Base-by-base conservation (phyloP, 2,797 vertebrate species). In the Eulemur mongoz region DNA sequence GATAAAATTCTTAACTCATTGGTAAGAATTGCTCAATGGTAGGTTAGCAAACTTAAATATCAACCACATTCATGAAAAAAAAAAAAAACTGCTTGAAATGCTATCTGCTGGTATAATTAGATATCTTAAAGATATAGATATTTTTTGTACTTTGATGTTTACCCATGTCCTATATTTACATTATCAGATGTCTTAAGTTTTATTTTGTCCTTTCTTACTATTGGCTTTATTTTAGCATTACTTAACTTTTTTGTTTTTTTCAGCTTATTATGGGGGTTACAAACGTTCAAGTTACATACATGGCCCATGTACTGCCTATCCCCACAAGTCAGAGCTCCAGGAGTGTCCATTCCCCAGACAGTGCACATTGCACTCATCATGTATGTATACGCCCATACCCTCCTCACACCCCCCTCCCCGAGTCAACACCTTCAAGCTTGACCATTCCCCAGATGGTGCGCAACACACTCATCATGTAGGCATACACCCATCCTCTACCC, bases 1-100 rank as follows among this genome's bases (percentile, higher is more conserved):
- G 72, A 86, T 93, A 35, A 85, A 95, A 88, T 40, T 76, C n/a
- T 76, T 87, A 93, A 76, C 12, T 57, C 45, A 57, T 75, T n/a
- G 76, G 35, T 92, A 95, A 90, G 40, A 95, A 80, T 9, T 88
- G 32, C 20, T 91, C 7, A 43, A 40, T 9, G 17, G 5, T 79
- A 43, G 40, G 5, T 59, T 90, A 84, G 32, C 25, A 96, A 95
- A 48, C 57, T 94, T 89, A 93, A 90, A 78, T 96, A 91, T 35
- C 61, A 97, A 79, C 32, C 43, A 88, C 22, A 80, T 4, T 35
- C 23, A 69, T 59, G n/a, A n/a, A n/a, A n/a, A n/a, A n/a, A n/a
- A n/a, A 78, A 95, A 69, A 45, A 82, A 82, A 52, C 61, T 92
- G 20, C n/a, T 70, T 79, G 14, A 92, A 91, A 97, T 22, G 48